Conservation (phyloP, 2,113 vertebrate genomes). For the Ameiurus melas region DNA sequence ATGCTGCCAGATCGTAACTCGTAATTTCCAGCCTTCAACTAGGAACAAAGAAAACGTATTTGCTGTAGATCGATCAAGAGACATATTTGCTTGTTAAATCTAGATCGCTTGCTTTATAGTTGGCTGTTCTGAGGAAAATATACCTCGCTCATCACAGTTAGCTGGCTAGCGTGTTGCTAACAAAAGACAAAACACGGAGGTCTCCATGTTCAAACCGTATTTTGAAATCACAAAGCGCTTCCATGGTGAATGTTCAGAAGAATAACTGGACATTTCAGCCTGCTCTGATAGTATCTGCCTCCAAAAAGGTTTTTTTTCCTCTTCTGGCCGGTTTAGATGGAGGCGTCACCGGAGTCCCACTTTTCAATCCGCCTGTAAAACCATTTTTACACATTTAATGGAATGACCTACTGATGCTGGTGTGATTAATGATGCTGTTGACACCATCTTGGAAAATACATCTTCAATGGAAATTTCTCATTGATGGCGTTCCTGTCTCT, state of each 20-base stretch:
- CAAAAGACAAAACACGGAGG: not conserved
- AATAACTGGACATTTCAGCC: not conserved
- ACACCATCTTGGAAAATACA: not conserved
- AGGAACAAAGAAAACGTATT: no score
- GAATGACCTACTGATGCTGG: not conserved
- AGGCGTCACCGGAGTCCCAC: not conserved
- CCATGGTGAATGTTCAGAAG: not conserved
- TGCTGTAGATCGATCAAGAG: no score
- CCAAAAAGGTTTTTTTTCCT: no score
- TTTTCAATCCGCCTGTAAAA: not conserved
- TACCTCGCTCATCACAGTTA: not conserved
- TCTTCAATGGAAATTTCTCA: not conserved
- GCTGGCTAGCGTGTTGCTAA: not conserved
- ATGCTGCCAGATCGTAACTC: no score
- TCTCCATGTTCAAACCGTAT: not conserved
- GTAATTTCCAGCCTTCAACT: no score
- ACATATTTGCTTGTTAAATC: not conserved
- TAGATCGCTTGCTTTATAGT: not conserved
- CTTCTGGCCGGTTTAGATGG: no score
- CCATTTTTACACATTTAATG: not conserved
- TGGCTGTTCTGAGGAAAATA: not conserved
- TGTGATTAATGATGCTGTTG: not conserved
- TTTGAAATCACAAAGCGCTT: not conserved
- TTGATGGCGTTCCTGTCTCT: no score
- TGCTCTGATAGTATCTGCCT: no score